Conservation (phyloP, 1,140 invertebrate genomes). For the Pemphigus obesinymphae region DNA sequence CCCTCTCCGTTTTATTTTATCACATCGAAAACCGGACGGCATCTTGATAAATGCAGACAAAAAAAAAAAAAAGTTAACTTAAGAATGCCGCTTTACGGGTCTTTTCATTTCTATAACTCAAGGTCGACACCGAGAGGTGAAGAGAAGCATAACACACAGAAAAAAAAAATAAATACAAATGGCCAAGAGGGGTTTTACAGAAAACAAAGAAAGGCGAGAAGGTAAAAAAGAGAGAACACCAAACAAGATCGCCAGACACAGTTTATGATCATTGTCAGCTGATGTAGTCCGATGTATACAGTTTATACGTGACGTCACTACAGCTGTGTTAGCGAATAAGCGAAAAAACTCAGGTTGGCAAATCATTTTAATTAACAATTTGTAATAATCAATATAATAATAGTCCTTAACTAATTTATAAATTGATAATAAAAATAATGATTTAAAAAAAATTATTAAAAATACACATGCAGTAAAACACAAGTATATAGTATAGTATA, state of each 20-base stretch:
- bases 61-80: constrained; percentile 38
- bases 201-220: constrained; percentile 6
- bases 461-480: no score
- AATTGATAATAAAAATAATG: not conserved
- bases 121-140: not conserved
- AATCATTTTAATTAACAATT: constrained; percentile 2
- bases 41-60: constrained; percentile 6
- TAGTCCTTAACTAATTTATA: not conserved
- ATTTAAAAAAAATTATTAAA: not conserved
- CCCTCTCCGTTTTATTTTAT: not conserved
- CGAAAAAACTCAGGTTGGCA: not conserved
- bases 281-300: not conserved
- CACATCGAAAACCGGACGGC: not conserved
- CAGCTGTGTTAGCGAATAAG: not conserved
- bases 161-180: constrained; percentile 26
- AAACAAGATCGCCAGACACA: constrained; percentile 17
- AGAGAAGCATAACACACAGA: not conserved
- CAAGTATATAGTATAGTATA: no score
- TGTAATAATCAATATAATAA: not conserved
- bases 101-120: constrained; percentile 18
- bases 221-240: constrained; percentile 6
- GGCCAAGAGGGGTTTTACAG: constrained; percentile 8
- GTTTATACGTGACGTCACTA: constrained; percentile 9
- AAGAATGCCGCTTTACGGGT: constrained; percentile 31
- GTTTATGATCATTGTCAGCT: constrained; percentile 31